Evolutionary conservation across 2,888 invertebrate species (phyloP), one percentile per base, ranked within the genome.

Genomic region (Mesodorylaimus sp.): DNA sequence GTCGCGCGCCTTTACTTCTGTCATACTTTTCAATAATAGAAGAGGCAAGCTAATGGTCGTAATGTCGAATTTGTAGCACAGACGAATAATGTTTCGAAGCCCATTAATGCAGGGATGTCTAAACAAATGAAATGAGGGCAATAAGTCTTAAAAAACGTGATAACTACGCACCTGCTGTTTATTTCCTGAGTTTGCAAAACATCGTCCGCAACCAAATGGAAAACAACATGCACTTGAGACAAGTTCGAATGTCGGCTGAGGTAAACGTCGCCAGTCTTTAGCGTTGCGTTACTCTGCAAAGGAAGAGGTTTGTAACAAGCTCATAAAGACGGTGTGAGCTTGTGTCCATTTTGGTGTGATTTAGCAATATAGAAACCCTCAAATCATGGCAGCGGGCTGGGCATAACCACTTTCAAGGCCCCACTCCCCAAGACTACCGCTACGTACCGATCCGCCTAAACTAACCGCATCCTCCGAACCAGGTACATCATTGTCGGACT

Each of bases 171-270:
- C 56, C 56, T 24, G 43, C 59, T 59, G 60, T 87, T 86, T 48
- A 97, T 87, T 65, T 95, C 93, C 51, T 79, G 80, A 70, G 70
- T 54, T 45, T 52, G 53, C 27, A 50, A 64, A 56, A 29, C 61
- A 61, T 89, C 88, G 66, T 91, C 91, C 0, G 81, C 80, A 5
- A 93, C 81, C 64, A 97, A 77, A 65, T 99, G 95, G 72, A 91
- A 97, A 45, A 93, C 81, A 1, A 89, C 80, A 71, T 97, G 93
- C 43, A 83, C 83, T 66, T 89, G 85, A 2, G 85, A 81, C 56
- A 95, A 75, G 75, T 91, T 91, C 59, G 88, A 87, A 76, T 93
- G 93, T 43, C 67, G 55, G 29, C 70, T 70, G n/a, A 65, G 51
- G 56, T 64, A 65, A 27, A 66, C 58, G 52, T 57, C 78, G 75